phyloP scores from a whole-genome alignment of 2,888 invertebrate genomes.

The Sisyra nigra region DNA sequence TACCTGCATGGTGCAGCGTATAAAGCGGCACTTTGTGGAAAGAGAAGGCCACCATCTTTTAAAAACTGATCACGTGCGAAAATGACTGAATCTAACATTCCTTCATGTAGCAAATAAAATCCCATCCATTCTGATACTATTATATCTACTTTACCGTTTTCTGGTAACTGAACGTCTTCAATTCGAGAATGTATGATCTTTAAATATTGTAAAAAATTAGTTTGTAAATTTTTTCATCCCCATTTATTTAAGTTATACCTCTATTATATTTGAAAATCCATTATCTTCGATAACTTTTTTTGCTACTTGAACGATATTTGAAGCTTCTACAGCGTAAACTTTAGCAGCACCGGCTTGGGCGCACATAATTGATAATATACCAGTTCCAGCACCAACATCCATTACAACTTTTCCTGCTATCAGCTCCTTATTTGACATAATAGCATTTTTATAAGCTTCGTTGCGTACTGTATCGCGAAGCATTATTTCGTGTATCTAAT shows the following conservation, averaged over 20 bases:
- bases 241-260: slow-evolving; percentile 32
- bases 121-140: slow-evolving; percentile 99
- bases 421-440: slow-evolving; percentile 42
- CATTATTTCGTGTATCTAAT: slow-evolving; percentile 67
- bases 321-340: slow-evolving; percentile 77
- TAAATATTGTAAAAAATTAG: slow-evolving; percentile 12
- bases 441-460: slow-evolving; percentile 64
- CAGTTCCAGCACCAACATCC: slow-evolving; percentile 76
- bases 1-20: slow-evolving; percentile 40
- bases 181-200: slow-evolving; percentile 58
- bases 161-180: slow-evolving; percentile 52
- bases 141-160: slow-evolving; percentile 71
- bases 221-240: slow-evolving; percentile 3
- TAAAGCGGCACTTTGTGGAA: slow-evolving; percentile 57
- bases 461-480: slow-evolving; percentile 60
- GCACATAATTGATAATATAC: slow-evolving; percentile 79
- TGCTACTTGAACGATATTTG: slow-evolving; percentile 46
- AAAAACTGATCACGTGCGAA: slow-evolving; percentile 67
- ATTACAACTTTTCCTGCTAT: slow-evolving; percentile 68
- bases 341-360: slow-evolving; percentile 79
- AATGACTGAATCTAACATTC: slow-evolving; percentile 85
- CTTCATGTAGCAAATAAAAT: slow-evolving; percentile 86
- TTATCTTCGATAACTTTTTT: slow-evolving; percentile 55
- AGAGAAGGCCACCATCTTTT: slow-evolving; percentile 52
- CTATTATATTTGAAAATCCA: slow-evolving; percentile 42